Evolutionary conservation across 2,888 invertebrate genomes (phyloP), one percentile per base, ranked within the genome.

Genomic region (Hydropsyche betteni): DNA sequence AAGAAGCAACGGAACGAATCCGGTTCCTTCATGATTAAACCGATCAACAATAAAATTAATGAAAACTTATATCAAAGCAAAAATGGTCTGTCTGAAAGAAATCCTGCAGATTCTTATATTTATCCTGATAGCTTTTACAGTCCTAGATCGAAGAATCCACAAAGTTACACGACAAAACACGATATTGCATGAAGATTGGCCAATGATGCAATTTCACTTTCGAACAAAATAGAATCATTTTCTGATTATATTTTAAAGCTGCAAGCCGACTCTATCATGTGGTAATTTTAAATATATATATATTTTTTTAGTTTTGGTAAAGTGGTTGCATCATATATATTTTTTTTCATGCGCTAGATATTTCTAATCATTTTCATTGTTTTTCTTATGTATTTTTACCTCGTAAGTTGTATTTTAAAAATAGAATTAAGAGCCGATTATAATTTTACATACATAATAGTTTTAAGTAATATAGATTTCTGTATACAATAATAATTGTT

Each of bases 251-350:
- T 89, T 79, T 84, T 85, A 80, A 88, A 88, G 81, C 86, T 88
- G 76, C 87, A 90, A 81, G 88, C 89, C 0, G 89, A 90, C 80
- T 90, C 90, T 51, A 89, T 90, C 81, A 87, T 90, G 86, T 90
- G 90, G 90, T 90, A 36, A 74, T 69, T 36, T 61, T n/a, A 53
- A 12, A 38, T 24, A 24, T 24, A 24, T 24, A 24, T 24, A 24
- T 24, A 24, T 24, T 2, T 2, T 2, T 24, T 24, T 24, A 2
- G 1, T 44, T 44, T 44, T 44, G 4, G 44, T 1, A 44, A 44
- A 44, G 77, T 74, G 77, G 69, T 73, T 77, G 77, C 77, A 77
- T 77, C 77, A 77, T 76, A 36, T 33, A 33, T 2, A 2, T 44
- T 44, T 44, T 2, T 10, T 8, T 24, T 24, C 24, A 24, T 24